Conservation (phyloP, 2,797 vertebrate species). For the Urocyon cinereoargenteus region DNA sequence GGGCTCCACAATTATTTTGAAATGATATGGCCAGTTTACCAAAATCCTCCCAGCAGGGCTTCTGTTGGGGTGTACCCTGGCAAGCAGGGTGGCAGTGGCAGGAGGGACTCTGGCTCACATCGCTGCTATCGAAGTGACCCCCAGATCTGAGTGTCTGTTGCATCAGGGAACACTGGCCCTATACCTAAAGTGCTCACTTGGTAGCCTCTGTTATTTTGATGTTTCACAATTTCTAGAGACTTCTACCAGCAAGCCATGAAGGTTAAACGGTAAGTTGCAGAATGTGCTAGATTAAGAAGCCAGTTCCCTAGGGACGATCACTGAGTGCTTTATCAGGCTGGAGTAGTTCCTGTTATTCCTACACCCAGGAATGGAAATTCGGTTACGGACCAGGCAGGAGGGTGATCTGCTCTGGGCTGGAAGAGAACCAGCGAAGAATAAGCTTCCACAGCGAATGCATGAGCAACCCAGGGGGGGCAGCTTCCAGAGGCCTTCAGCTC, state of each 20-base stretch:
- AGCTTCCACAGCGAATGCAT: background rate
- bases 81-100: background rate
- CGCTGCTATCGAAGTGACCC: accelerated
- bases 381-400: background rate
- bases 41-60: accelerated
- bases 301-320: background rate
- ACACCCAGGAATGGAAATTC: background rate
- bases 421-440: accelerated
- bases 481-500: background rate
- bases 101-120: background rate
- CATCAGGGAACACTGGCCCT: background rate
- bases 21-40: accelerated
- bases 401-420: accelerated
- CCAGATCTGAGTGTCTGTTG: background rate
- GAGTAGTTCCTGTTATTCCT: background rate
- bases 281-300: background rate
- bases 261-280: background rate
- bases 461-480: background rate
- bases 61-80: background rate
- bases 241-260: background rate
- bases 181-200: background rate
- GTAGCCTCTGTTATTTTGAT: background rate
- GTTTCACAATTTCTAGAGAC: background rate
- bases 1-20: background rate
- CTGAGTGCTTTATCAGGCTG: background rate